Evolutionary conservation across 2,888 invertebrate species (phyloP).

Genomic region (Rhagophthalmus giganteus): DNA sequence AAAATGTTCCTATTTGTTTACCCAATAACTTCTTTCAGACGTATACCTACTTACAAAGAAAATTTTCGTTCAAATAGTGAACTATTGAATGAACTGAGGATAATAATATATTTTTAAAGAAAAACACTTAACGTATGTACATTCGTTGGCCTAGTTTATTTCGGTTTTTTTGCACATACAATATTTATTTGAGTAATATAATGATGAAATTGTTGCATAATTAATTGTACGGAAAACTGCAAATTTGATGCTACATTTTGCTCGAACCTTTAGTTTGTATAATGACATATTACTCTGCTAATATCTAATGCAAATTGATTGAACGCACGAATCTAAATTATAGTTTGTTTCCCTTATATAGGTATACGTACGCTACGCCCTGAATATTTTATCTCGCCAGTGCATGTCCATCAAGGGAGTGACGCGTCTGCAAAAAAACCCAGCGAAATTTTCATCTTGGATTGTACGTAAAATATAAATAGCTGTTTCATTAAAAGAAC

Average conservation of each 20-base stretch:
- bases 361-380: no score
- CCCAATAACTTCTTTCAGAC: no score
- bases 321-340: slow-evolving; percentile 16
- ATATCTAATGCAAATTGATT: slow-evolving; percentile 15
- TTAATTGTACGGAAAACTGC: not conserved
- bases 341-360: slow-evolving; percentile 11
- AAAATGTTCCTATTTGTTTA: no score
- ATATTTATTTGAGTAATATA: no score
- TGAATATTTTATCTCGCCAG: not conserved
- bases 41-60: no score
- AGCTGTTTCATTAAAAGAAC: not conserved
- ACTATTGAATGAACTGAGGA: no score
- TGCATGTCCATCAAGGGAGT: not conserved
- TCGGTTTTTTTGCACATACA: no score
- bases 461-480: not conserved
- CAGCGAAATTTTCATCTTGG: not conserved
- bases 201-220: not conserved
- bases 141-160: no score
- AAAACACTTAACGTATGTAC: no score
- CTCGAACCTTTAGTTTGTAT: not conserved
- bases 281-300: slow-evolving; percentile 15
- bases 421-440: not conserved
- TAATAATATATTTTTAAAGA: no score
- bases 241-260: not conserved
- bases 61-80: no score